Evolutionary conservation across 1,140 invertebrate species (phyloP), one percentile per base, ranked within the genome.

Genomic region (Drosophila albomicans): DNA sequence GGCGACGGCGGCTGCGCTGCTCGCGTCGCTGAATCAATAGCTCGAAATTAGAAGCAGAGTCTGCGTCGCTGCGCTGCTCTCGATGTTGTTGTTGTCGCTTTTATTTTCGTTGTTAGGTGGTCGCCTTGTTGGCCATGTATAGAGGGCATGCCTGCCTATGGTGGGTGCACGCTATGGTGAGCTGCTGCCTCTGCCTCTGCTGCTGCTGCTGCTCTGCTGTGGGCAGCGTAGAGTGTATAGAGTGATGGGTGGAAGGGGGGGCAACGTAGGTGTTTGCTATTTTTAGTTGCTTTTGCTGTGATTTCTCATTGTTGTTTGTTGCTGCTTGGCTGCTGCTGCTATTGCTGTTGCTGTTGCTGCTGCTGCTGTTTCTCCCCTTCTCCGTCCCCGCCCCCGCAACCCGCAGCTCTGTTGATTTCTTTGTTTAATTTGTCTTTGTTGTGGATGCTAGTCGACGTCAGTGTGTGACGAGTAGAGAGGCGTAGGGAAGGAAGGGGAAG

Each of bases 341-440:
- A 25, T 25, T 25, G 20, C 20, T 25, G 20, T 16, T 15, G n/a
- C n/a, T n/a, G 15, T 20, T 20, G 20, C 20, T 20, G 20, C 3
- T 25, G 64, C 20, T 20, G 20, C 20, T 3, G 20, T 20, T 20
- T 16, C 48, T 13, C 35, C 51, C 3, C 41, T 7, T 43, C 41
- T 43, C 15, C 57, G 25, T 28, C 10, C 6, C 38, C 52, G 54
- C 15, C 6, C 54, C n/a, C 38, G 52, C 46, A 58, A 30, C 61
- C 63, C 62, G 62, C 56, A 68, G 56, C 35, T 30, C 66, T 43
- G 65, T 62, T 68, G 79, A 76, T 82, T 87, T 86, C 82, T 87
- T 86, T 86, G 82, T 86, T 86, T 82, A 82, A 86, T 87, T 86
- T 79, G 82, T 86, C 82, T 86, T 86, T 86, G 82, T 86, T 87